phyloP scores from a whole-genome alignment of 2,113 vertebrate genomes.

The Melanocharis versteri region DNA sequence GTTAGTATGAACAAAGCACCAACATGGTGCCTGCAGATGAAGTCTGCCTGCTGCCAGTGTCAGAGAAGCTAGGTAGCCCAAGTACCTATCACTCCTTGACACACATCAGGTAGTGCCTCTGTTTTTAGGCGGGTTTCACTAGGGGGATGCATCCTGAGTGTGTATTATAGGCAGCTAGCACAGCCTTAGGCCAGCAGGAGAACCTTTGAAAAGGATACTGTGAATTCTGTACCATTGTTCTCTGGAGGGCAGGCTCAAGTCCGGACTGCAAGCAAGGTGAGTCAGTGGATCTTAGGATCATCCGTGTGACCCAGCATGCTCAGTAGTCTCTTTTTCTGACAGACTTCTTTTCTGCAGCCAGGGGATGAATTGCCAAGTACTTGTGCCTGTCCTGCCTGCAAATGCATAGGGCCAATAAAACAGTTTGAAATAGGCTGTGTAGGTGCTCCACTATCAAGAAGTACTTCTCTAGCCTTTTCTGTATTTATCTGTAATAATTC shows the following conservation, averaged over 20 bases:
- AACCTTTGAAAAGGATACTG: neutral
- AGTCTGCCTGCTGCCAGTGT: neutral
- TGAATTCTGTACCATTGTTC: neutral
- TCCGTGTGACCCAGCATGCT: neutral
- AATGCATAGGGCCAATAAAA: neutral
- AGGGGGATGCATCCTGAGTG: neutral
- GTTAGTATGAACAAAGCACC: neutral
- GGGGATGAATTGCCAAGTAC: neutral
- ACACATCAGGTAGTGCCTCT: neutral
- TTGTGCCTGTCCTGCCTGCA: neutral
- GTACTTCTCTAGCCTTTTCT: neutral
- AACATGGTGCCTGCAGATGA: neutral
- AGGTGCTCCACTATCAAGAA: neutral
- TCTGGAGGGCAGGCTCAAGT: neutral
- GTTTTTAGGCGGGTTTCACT: neutral
- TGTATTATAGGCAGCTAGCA: neutral
- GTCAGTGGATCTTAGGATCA: neutral
- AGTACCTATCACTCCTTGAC: neutral
- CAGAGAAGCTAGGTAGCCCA: neutral
- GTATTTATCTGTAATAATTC: neutral
- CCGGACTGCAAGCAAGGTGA: neutral
- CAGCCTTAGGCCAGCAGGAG: neutral
- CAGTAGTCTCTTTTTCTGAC: neutral
- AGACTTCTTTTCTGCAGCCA: neutral
- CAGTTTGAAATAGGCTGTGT: neutral